Evolutionary conservation across 2,888 invertebrate species (phyloP).

Genomic region (Drosophila anomalipes): DNA sequence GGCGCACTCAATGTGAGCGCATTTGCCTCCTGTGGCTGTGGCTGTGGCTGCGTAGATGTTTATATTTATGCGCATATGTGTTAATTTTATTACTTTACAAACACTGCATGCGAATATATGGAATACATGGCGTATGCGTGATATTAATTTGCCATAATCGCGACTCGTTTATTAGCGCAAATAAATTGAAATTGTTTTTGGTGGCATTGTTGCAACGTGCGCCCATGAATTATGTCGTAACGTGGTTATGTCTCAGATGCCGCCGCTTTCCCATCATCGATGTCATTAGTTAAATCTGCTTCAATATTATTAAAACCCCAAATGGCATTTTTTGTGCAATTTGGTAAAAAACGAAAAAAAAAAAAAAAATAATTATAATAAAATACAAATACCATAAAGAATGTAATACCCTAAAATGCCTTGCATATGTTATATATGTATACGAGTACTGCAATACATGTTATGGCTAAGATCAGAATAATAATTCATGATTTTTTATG

Average conservation of each 20-base stretch:
- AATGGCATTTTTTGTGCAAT: slow-evolving; percentile 9
- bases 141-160: slow-evolving; percentile 70
- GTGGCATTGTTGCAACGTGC: slow-evolving; percentile 25
- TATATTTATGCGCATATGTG: slow-evolving; percentile 74
- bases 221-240: slow-evolving; percentile 30
- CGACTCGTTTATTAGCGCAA: slow-evolving; percentile 54
- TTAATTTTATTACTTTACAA: slow-evolving; percentile 75
- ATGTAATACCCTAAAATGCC: background rate
- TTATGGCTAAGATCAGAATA: background rate
- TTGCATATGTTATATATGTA: background rate
- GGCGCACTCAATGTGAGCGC: slow-evolving; percentile 41
- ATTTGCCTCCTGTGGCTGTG: slow-evolving; percentile 26
- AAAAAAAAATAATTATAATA: background rate
- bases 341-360: background rate
- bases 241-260: background rate
- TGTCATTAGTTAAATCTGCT: slow-evolving; percentile 39
- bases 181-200: slow-evolving; percentile 55
- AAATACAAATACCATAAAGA: background rate
- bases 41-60: slow-evolving; percentile 29
- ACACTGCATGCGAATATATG: slow-evolving; percentile 25
- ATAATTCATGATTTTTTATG: background rate
- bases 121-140: slow-evolving; percentile 52
- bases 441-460: background rate
- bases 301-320: slow-evolving; percentile 17
- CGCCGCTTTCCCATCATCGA: background rate